Base-by-base conservation (phyloP, 2,888 invertebrate species). In the Drosophila pseudotakahashii region DNA sequence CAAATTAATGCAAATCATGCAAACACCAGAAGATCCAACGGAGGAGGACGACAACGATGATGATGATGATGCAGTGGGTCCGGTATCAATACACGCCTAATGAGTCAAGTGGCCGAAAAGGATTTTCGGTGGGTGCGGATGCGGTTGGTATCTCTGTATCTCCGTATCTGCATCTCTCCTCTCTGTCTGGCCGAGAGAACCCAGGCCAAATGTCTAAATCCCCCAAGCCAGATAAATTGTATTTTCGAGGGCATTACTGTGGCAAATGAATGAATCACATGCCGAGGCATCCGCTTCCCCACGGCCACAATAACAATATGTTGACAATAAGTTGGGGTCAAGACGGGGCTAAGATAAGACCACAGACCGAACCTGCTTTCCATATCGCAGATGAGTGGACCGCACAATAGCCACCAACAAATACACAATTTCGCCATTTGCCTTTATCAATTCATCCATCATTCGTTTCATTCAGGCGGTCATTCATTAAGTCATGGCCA, bases 1-100 rank as follows among this genome's bases (percentile, higher is more conserved):
- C 89, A 87, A 85, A 85, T 85, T 85, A 85, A 85, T 85, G 85
- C 85, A 85, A 85, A 85, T 85, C 85, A 85, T 85, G 89, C 87
- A 64, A 81, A 60, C 77, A 77, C 75, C 73, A 77, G 68, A 74
- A 79, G 84, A 81, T 87, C 72, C 74, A 54, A 79, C 41, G 19
- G 48, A 30, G 26, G 26, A 19, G 37, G 53, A 34, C 36, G 60
- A 50, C n/a, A n/a, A 19, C 30, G 48, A 47, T 26, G 54, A 41
- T 52, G 68, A 47, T 62, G 76, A 45, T 64, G 60, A 69, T 70
- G 68, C 55, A 73, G 70, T 63, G 68, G 62, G 36, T 45, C 51
- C 45, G 66, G 74, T 73, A 84, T 87, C 84, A 85, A 89, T 85
- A 76, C 69, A 48, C 30, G 85, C 89, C 89, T 85, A 85, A 85